Evolutionary conservation across 2,113 vertebrate species (phyloP).

Genomic region (Blennius ocellaris): DNA sequence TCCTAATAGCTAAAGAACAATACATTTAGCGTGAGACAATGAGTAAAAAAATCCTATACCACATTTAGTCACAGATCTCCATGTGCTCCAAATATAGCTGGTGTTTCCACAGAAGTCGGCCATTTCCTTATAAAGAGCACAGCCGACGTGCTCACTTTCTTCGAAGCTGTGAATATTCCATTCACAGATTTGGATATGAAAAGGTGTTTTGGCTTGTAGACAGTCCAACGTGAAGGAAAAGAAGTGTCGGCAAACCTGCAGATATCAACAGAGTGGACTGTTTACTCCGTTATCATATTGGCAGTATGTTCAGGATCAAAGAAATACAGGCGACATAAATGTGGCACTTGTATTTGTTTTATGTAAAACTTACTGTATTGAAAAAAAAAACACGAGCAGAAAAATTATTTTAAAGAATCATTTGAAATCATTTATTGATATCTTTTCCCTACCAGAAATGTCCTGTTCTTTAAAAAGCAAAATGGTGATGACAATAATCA

Average conservation of each 20-base stretch:
- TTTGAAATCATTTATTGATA: too few relatives aligned
- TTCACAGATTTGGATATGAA: conserved; percentile 43
- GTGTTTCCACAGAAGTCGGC: conserved; percentile 27
- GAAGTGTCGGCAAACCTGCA: conserved; percentile 44
- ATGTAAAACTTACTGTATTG: too few relatives aligned
- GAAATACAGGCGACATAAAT: too few relatives aligned
- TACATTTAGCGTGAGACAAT: too few relatives aligned
- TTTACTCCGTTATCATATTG: too few relatives aligned
- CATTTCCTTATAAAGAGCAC: conserved; percentile 72
- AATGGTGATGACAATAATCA: not conserved
- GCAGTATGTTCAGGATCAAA: too few relatives aligned
- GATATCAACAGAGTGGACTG: conserved; percentile 19
- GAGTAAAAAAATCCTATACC: conserved; percentile 44
- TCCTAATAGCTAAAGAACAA: too few relatives aligned
- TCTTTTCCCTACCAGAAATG: too few relatives aligned
- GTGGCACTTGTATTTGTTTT: too few relatives aligned
- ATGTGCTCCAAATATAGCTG: not conserved
- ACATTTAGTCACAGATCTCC: conserved; percentile 62
- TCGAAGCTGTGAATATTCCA: conserved; percentile 49
- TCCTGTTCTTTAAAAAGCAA: not conserved
- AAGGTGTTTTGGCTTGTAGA: fast-evolving
- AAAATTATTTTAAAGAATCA: too few relatives aligned
- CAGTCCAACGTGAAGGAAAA: conserved; percentile 54
- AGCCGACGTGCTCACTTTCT: conserved; percentile 1
- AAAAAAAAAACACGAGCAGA: too few relatives aligned